phyloP scores from a whole-genome alignment of 2,797 vertebrate genomes.

The Anas bahamensis region DNA sequence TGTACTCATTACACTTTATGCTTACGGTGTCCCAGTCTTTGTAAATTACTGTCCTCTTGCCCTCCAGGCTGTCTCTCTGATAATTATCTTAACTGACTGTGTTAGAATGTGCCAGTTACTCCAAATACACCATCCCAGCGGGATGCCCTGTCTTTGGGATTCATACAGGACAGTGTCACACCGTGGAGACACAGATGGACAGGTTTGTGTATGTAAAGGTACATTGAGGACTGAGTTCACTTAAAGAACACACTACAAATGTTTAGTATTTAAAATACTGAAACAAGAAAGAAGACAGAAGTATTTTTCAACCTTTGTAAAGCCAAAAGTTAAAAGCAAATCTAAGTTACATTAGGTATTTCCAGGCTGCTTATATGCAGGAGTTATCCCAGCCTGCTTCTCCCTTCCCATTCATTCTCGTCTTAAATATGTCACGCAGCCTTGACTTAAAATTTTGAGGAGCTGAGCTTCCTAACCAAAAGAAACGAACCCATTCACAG shows the following conservation, averaged over 20 bases:
- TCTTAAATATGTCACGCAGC: background rate
- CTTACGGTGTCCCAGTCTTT: background rate
- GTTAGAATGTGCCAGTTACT: background rate
- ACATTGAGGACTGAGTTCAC: background rate
- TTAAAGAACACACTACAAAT: background rate
- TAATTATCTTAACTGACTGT: background rate
- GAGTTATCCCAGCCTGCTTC: background rate
- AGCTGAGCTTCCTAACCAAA: background rate
- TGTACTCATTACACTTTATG: background rate
- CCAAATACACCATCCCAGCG: background rate
- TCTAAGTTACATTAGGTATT: background rate
- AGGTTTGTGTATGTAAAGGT: background rate
- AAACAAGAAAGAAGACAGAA: background rate
- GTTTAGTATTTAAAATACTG: background rate
- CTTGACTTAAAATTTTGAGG: background rate
- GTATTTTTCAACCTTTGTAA: background rate
- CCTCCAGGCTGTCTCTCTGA: background rate
- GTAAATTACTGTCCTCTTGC: background rate
- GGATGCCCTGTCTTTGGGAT: background rate
- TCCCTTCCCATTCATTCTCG: background rate
- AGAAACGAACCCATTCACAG: background rate
- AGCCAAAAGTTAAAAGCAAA: constrained; percentile 2
- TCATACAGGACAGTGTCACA: background rate
- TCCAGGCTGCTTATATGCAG: background rate
- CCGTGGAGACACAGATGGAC: background rate